These are phyloP conservation scores for Hanleya hanleyi DNA, from an alignment of 2,888 invertebrate genomes.

Conservation along the genomic window DNA sequence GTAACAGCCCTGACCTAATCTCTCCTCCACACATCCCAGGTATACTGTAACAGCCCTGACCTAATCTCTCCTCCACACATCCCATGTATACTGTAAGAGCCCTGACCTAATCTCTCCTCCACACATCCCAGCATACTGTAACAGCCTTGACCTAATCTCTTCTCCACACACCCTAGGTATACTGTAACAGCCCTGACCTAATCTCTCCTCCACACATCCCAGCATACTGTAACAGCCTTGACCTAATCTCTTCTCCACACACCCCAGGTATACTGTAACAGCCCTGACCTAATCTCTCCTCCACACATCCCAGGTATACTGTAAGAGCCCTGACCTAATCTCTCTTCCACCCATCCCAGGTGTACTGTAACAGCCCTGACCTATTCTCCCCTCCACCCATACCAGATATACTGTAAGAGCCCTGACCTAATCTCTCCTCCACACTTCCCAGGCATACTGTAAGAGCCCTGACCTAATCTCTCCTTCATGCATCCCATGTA, in stretches of 20 bases:
- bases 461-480: neutral
- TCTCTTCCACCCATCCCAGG: neutral
- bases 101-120: neutral
- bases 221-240: too few relatives aligned
- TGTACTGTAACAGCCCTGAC: neutral
- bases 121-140: neutral
- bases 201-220: constrained; percentile 63
- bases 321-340: neutral
- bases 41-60: neutral
- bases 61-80: neutral
- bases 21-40: too few relatives aligned
- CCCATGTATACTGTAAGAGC: neutral
- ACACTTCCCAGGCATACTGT: neutral
- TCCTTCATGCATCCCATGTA: neutral
- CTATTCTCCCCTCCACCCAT: neutral
- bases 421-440: too few relatives aligned
- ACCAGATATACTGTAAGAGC: neutral
- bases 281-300: neutral
- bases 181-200: constrained; percentile 46
- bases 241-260: too few relatives aligned
- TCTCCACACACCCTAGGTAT: neutral
- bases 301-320: neutral
- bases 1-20: neutral
- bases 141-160: too few relatives aligned
- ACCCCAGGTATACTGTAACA: too few relatives aligned